Evolutionary conservation across 2,888 invertebrate species (phyloP).

Genomic region (Romanomermis culicivorax): DNA sequence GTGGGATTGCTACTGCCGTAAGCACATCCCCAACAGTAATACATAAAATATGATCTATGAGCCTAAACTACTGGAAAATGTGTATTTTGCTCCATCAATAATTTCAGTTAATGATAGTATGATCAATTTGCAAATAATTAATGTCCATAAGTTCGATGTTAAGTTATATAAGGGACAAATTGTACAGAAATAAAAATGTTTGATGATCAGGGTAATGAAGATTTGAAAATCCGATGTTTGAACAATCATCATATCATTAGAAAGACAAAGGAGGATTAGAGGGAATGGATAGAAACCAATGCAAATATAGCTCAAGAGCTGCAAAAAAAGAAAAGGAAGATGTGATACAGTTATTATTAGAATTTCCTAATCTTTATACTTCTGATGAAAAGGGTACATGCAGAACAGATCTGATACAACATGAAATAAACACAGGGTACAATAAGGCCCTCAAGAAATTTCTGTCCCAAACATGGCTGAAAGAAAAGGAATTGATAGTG

Average conservation of each 20-base stretch:
- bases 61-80: background rate
- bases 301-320: background rate
- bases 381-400: background rate
- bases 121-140: background rate
- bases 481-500: background rate
- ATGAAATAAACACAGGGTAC: background rate
- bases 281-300: background rate
- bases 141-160: background rate
- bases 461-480: background rate
- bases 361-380: background rate
- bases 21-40: too few species aligned
- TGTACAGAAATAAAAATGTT: background rate
- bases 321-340: background rate
- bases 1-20: too few species aligned
- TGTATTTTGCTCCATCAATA: background rate
- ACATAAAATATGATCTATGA: background rate
- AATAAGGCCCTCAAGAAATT: background rate
- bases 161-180: background rate
- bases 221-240: background rate
- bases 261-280: background rate
- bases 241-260: background rate
- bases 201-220: background rate
- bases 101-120: background rate
- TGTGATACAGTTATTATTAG: background rate
- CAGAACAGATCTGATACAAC: background rate